Percentiles rank a stretch among this genome's conserved stretches.
These are phyloP conservation scores for Scrobipalpa atriplicella DNA, from an alignment of 2,888 invertebrate genomes.

Conservation along the genomic window DNA sequence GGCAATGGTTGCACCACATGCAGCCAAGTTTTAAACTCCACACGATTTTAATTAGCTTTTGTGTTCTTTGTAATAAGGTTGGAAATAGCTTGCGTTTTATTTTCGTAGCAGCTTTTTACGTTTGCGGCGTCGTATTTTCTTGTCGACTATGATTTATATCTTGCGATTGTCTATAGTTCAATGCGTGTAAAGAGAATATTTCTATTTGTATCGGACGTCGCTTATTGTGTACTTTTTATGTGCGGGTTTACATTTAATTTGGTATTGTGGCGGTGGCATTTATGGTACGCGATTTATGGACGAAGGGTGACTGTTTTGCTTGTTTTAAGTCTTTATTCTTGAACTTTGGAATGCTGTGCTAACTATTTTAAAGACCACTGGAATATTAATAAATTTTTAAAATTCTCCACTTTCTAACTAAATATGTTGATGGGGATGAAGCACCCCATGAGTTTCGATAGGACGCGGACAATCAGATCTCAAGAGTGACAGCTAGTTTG, in stretches of 20 bases:
- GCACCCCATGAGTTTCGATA: no score
- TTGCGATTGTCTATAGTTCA: constrained; percentile 75
- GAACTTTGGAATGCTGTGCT: not conserved
- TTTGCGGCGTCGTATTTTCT: constrained; percentile 66
- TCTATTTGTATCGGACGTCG: constrained; percentile 68
- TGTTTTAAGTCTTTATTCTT: constrained; percentile 31
- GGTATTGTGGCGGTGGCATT: constrained; percentile 71
- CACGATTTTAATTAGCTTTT: constrained; percentile 33
- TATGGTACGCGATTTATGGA: constrained; percentile 68
- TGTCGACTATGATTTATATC: constrained; percentile 79
- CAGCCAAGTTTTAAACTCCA: constrained; percentile 10
- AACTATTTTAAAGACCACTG: not conserved
- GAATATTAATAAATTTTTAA: no score
- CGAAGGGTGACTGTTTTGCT: constrained; percentile 55
- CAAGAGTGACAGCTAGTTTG: no score
- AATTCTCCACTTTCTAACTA: no score
- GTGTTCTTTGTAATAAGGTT: constrained; percentile 38
- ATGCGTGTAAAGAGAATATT: constrained; percentile 78
- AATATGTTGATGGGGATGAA: no score
- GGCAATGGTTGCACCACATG: constrained; percentile 45
- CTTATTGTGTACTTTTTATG: constrained; percentile 68
- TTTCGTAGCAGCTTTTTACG: constrained; percentile 34
- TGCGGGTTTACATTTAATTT: constrained; percentile 76
- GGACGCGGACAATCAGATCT: no score
- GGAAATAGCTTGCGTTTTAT: constrained; percentile 36